These are phyloP conservation scores for Lucilia sericata DNA, from an alignment of 1,140 invertebrate species.

Conservation along the genomic window DNA sequence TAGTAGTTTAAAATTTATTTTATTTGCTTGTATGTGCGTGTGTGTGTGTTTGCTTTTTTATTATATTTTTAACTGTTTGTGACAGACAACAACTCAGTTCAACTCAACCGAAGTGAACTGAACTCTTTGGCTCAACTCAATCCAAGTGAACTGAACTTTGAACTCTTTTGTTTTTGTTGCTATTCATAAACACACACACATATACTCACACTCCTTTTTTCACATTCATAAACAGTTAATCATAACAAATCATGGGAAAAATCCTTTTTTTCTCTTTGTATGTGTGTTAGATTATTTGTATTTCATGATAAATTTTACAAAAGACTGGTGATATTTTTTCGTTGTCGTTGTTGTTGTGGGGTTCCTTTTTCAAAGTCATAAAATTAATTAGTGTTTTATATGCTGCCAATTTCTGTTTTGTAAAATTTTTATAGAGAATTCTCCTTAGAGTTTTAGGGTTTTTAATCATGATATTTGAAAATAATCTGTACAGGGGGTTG, in stretches of 20 bases:
- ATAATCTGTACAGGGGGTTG: too few species aligned
- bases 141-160: not conserved
- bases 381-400: slow-evolving; percentile 24
- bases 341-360: not conserved
- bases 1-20: not conserved
- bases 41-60: not conserved
- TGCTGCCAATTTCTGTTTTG: not conserved
- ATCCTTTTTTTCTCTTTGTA: not conserved
- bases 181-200: not conserved
- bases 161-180: not conserved
- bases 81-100: not conserved
- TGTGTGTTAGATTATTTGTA: not conserved
- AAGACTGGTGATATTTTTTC: not conserved
- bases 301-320: not conserved
- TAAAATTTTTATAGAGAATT: not conserved
- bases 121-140: not conserved
- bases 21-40: too few species aligned
- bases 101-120: not conserved
- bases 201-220: not conserved
- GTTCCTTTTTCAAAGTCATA: not conserved
- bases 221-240: not conserved
- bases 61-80: not conserved
- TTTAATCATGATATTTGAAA: too few species aligned
- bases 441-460: too few species aligned
- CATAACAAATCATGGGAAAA: slow-evolving; percentile 14